Conservation (phyloP, 2,113 vertebrate genomes). For the Carollia perspicillata region DNA sequence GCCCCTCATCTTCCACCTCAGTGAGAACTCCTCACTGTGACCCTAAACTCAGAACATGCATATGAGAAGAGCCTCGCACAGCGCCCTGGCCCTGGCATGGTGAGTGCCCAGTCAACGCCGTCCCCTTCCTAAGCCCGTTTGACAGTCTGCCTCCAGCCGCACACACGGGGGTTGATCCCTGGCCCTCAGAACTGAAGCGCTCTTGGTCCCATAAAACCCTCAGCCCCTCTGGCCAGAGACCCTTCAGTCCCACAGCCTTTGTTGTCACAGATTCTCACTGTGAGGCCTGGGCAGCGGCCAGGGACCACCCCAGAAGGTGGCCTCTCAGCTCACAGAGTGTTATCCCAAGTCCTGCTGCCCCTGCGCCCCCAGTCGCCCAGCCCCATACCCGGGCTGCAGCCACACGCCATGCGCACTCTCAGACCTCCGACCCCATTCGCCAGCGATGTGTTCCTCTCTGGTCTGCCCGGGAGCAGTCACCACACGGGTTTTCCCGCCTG, state of each 20-base stretch:
- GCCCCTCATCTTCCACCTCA: neutral
- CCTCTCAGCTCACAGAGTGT: conserved; percentile 66
- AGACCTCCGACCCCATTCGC: neutral
- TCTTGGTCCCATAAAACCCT: neutral
- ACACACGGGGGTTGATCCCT: neutral
- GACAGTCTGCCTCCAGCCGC: neutral
- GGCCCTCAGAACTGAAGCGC: neutral
- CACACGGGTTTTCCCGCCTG: conserved; percentile 30
- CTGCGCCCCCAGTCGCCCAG: too few species aligned
- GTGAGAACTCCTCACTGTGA: neutral
- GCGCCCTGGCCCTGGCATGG: too few species aligned
- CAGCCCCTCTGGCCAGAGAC: conserved; percentile 12
- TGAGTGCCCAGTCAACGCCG: neutral
- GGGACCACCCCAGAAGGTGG: conserved; percentile 66
- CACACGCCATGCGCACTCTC: neutral
- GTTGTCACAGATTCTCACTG: neutral
- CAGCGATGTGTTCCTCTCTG: conserved; percentile 67
- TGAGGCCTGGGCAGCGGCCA: conserved; percentile 38
- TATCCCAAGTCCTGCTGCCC: conserved; percentile 1
- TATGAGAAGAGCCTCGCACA: neutral
- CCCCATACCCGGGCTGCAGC: neutral
- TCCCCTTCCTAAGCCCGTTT: neutral
- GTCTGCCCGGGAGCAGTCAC: conserved; percentile 74
- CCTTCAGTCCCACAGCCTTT: neutral
- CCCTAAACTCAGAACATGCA: neutral